Base-by-base conservation (phyloP, 1,140 invertebrate genomes). In the Nasonia longicornis region DNA sequence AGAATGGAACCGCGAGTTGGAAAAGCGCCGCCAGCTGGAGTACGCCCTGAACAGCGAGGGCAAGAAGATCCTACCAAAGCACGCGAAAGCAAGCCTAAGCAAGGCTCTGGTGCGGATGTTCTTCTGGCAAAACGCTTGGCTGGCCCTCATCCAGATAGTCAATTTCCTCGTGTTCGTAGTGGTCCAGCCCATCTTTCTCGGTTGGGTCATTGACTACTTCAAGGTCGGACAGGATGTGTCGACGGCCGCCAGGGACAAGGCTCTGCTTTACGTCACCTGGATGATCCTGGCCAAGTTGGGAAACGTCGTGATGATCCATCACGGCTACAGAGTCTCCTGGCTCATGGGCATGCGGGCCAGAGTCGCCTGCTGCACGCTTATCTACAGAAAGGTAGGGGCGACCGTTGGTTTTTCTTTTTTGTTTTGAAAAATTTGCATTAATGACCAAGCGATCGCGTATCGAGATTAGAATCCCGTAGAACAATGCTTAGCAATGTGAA, bases 331-430 rank as follows among this genome's bases (percentile, higher is more conserved):
- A 12, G 86, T 87, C 16, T 85, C 89, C 35, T 88, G 91, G 38
- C 88, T 91, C 72, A 91, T 93, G 14, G 93, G 93, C 22, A 94
- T 94, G 93, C 91, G 92, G 83, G 83, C 93, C 3, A 88, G 93
- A 77, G 85, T 94, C 16, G 93, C 93, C 3, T 92, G 92, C 42
- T 92, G 92, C 76, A 92, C 93, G 0, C 85, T 94, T 0, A 89
- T 94, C 84, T 94, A 94, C 79, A 91, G 93, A 89, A 94, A 94
- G 91, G 93, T 94, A 88, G 82, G 42, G 38, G 0, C 2, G 10
- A 48, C 31, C 31, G 31, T 4, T 3, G 31, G 31, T 35, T 35
- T 35, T 35, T 35, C 26, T 26, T 1, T 48, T 16, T 42, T 0
- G 0, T 42, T 42, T 42, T 42, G 38, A 0, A 42, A 42, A 42